Evolutionary conservation across 1,140 invertebrate genomes (phyloP), one percentile per base, ranked within the genome.

Genomic region (Zaprionus vittiger): DNA sequence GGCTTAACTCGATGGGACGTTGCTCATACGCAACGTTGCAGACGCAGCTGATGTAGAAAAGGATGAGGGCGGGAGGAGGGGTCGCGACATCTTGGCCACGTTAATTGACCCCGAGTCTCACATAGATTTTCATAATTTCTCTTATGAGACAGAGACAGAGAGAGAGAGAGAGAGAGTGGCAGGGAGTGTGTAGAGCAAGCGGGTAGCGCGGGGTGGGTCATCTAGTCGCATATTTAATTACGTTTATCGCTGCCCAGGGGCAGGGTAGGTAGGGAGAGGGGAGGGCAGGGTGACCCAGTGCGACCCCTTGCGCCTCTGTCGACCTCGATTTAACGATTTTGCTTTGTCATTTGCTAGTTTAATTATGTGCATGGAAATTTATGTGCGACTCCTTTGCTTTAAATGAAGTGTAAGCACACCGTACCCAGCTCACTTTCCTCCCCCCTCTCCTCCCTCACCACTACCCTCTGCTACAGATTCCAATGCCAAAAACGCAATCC

Each of bases 281-380:
- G 31, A 17, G 28, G 6, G 0, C 15, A 11, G 26, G 54, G 15
- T 26, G 15, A 57, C 4, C 11, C 34, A 49, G 55, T 24, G 67
- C 15, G 17, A 24, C 4, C 26, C 20, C 63, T 38, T 28, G 56
- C 41, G 49, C 28, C 65, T 60, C 74, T 87, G 79, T 73, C 80
- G 83, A 87, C 83, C 83, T 79, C 84, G 84, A 75, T 80, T 81
- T 76, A 81, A 87, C 81, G 84, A 89, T 90, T 90, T 85, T 85
- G 85, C 85, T 90, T 90, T 90, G 85, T 90, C 85, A 90, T 90
- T 89, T 73, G 85, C 67, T 62, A 83, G 86, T 90, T 90, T 90
- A 89, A 89, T 89, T 89, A 89, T 89, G 85, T 90, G 86, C 85
- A 90, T 90, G 81, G 79, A 82, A 90, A 90, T 90, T 90, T 90